phyloP scores from a whole-genome alignment of 1,140 invertebrate species.

The Halesus radiatus region DNA sequence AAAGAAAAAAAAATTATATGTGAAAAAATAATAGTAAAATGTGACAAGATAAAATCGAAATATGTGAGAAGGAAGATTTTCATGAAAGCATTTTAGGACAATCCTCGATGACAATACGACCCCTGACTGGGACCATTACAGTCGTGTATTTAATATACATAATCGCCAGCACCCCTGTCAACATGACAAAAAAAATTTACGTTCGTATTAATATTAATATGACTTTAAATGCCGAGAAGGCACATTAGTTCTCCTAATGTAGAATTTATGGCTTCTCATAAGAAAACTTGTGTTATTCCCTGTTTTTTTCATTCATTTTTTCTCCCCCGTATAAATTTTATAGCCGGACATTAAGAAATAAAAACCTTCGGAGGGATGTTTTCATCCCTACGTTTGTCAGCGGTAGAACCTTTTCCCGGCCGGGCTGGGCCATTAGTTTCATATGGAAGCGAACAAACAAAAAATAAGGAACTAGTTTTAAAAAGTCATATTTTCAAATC shows the following conservation, averaged over 20 bases:
- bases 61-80: too few species aligned
- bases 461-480: too few species aligned
- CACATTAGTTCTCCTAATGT: slow-evolving; percentile 12
- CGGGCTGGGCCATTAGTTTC: neutral
- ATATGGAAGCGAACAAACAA: too few species aligned
- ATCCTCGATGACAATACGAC: too few species aligned
- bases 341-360: slow-evolving; percentile 22
- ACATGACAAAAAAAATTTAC: neutral
- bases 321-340: neutral
- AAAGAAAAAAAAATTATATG: too few species aligned
- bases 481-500: too few species aligned
- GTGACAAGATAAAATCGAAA: too few species aligned
- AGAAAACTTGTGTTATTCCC: neutral
- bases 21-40: too few species aligned
- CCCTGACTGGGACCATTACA: too few species aligned
- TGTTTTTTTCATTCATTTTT: neutral
- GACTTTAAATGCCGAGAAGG: slow-evolving; percentile 16
- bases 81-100: too few species aligned
- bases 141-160: neutral
- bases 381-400: neutral
- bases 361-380: slow-evolving; percentile 7
- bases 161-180: neutral
- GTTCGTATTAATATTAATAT: neutral
- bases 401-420: neutral
- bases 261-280: neutral